Evolutionary conservation across 2,888 invertebrate species (phyloP).

Genomic region (Acheta domesticus): DNA sequence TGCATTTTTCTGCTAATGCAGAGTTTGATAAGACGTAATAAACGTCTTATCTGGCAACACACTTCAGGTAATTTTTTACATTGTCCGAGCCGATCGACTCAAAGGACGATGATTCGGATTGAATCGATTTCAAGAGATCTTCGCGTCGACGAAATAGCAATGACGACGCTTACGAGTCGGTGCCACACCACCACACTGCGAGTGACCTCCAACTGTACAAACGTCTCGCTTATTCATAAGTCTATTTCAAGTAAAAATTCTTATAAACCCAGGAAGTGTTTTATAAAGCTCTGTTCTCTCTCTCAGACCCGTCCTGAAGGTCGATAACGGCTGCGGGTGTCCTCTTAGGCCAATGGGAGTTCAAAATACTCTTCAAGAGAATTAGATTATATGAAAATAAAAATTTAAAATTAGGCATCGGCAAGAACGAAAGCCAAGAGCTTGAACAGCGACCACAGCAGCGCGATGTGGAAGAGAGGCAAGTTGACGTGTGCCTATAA

Average conservation of each 20-base stretch:
- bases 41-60: no score
- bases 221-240: not conserved
- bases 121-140: not conserved
- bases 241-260: not conserved
- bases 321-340: slow-evolving; percentile 27
- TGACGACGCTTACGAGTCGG: no score
- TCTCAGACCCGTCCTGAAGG: slow-evolving; percentile 37
- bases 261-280: not conserved
- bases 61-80: no score
- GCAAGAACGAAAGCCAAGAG: slow-evolving; percentile 22
- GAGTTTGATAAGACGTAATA: no score
- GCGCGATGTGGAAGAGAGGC: not conserved
- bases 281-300: slow-evolving; percentile 37
- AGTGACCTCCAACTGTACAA: not conserved
- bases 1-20: no score
- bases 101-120: no score
- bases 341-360: slow-evolving; percentile 21
- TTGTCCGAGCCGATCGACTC: no score
- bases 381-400: slow-evolving; percentile 34
- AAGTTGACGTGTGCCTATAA: not conserved
- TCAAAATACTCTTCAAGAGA: slow-evolving; percentile 6
- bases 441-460: slow-evolving; percentile 18
- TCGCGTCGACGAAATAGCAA: no score
- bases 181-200: no score
- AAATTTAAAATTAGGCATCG: slow-evolving; percentile 29